phyloP scores from a whole-genome alignment of 1,140 invertebrate genomes.

The Pogonus chalceus region DNA sequence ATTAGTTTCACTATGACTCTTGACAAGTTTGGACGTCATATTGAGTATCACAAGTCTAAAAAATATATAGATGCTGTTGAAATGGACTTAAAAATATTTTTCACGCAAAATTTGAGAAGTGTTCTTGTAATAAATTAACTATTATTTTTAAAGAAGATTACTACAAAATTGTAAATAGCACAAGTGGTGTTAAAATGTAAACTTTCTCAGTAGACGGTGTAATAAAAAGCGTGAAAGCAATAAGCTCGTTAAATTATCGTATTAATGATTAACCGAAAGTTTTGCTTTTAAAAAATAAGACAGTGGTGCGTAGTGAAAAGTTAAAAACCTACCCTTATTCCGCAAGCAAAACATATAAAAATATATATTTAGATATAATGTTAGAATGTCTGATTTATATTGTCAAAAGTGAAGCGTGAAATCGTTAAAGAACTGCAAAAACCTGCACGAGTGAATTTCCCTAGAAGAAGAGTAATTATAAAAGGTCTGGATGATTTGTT shows the following conservation, averaged over 20 bases:
- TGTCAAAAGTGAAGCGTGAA: constrained; percentile 6
- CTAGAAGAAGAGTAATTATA: constrained; percentile 25
- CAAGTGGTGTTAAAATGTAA: no score
- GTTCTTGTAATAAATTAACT: no score
- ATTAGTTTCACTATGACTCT: constrained; percentile 15
- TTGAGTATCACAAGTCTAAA: neutral
- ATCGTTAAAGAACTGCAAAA: constrained; percentile 14
- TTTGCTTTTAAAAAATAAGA: neutral
- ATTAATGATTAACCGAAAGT: no score
- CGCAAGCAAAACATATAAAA: neutral
- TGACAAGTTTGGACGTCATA: constrained; percentile 18
- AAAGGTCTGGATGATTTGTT: constrained; percentile 24
- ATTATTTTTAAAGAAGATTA: no score
- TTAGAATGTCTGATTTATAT: neutral
- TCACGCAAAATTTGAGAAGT: no score
- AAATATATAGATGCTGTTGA: no score
- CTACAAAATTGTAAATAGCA: no score
- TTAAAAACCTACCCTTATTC: neutral
- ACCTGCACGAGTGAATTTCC: constrained; percentile 22
- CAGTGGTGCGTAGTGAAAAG: neutral
- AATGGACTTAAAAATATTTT: no score
- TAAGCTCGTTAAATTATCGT: no score
- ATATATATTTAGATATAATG: neutral
- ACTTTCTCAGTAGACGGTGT: no score
- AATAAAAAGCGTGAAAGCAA: no score